phyloP scores from a whole-genome alignment of 2,113 vertebrate genomes.

The Callipepla californica region DNA sequence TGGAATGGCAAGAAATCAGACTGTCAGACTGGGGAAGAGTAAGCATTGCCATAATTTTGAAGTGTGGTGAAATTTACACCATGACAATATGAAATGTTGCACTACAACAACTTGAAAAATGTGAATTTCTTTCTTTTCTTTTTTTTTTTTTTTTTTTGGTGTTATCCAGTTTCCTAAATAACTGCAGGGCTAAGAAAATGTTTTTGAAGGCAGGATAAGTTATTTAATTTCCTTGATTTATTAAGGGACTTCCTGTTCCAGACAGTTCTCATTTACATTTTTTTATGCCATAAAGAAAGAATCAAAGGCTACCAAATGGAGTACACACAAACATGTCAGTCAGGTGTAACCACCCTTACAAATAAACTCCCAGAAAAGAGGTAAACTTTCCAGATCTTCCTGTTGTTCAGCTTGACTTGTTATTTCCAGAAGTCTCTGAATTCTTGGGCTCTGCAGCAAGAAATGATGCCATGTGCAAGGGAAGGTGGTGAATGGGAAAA shows the following conservation, averaged over 20 bases:
- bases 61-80: background rate
- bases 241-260: background rate
- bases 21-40: background rate
- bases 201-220: background rate
- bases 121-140: background rate
- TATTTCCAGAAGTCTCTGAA: background rate
- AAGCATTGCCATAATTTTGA: background rate
- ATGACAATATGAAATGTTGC: background rate
- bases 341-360: background rate
- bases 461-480: background rate
- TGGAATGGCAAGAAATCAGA: background rate
- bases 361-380: background rate
- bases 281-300: background rate
- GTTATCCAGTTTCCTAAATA: background rate
- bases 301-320: background rate
- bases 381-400: background rate
- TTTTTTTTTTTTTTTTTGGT: background rate
- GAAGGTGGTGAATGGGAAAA: background rate
- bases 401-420: background rate
- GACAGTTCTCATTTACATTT: background rate
- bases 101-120: background rate
- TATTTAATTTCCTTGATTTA: background rate
- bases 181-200: background rate
- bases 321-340: background rate
- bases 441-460: background rate